phyloP scores from a whole-genome alignment of 2,797 vertebrate species.

The Clamator glandarius region DNA sequence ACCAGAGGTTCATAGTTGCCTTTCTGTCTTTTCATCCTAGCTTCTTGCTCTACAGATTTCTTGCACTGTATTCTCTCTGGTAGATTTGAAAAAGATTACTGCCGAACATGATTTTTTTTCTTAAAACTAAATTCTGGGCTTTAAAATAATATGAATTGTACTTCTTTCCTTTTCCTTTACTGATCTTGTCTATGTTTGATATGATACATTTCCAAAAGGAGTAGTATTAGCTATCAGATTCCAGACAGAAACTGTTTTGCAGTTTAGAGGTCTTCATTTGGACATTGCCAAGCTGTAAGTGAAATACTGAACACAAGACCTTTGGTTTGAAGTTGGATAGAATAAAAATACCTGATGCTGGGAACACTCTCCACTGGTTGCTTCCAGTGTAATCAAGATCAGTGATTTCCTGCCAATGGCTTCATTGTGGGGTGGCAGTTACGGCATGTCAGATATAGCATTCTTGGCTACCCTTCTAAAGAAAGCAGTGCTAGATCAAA shows the following conservation, averaged over 20 bases:
- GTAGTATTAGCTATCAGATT: neutral
- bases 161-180: neutral
- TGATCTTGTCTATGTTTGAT: neutral
- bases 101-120: neutral
- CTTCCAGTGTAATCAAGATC: neutral
- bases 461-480: neutral
- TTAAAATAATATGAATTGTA: neutral
- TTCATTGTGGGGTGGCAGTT: neutral
- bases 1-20: neutral
- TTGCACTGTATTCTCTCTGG: neutral
- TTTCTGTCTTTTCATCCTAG: neutral
- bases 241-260: neutral
- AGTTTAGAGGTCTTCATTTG: neutral
- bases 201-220: neutral
- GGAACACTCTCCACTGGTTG: neutral
- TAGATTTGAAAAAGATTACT: neutral
- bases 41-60: neutral
- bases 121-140: neutral
- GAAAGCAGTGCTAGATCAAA: neutral
- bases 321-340: slow-evolving; percentile 2
- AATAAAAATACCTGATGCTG: neutral
- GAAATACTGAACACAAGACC: slow-evolving; percentile 2
- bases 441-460: neutral
- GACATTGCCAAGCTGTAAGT: neutral
- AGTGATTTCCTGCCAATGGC: neutral